Evolutionary conservation across 2,888 invertebrate genomes (phyloP), one percentile per base, ranked within the genome.

Genomic region (Toxonevra muliebris): DNA sequence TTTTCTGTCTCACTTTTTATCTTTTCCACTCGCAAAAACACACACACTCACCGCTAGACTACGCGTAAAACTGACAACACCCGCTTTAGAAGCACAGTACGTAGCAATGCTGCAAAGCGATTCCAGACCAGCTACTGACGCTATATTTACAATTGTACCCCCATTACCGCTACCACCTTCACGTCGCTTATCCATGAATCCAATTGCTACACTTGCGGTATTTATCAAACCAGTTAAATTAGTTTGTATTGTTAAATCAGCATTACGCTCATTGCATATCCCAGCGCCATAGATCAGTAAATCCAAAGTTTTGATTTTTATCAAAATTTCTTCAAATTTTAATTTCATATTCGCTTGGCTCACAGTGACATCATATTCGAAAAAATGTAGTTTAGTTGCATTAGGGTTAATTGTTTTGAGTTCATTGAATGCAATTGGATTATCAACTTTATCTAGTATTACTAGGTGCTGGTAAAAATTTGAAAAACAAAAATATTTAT

Each of bases 21-120:
- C n/a, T n/a, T n/a, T n/a, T n/a, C n/a, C n/a, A n/a, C n/a, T n/a
- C n/a, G n/a, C n/a, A n/a, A n/a, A n/a, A n/a, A 20, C 40, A 11
- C n/a, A 40, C 15, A 30, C 42, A 73, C 73, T 73, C 72, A 77
- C 82, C 53, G 80, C 74, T 59, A 83, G 63, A n/a, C 76, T 76
- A 15, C 78, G 75, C 20, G 79, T 80, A 72, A 83, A 84, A 57
- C 80, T 81, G 19, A 84, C 70, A 13, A 83, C 80, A 19, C 82
- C 83, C 40, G 76, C 75, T 63, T 83, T 83, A 13, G 79, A 74
- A 7, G 79, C 83, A 42, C 75, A 71, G 71, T 83, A 84, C 2
- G 82, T 74, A 8, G 82, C 79, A n/a, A 79, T 50, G 1, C 71
- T 69, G 0, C 76, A 57, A 17, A 68, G 41, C 54, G 76, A 78